A percentile compares a stretch with the other conserved stretches of the same genome.
Conservation (phyloP, 2,797 vertebrate species). For the Mus spretus region DNA sequence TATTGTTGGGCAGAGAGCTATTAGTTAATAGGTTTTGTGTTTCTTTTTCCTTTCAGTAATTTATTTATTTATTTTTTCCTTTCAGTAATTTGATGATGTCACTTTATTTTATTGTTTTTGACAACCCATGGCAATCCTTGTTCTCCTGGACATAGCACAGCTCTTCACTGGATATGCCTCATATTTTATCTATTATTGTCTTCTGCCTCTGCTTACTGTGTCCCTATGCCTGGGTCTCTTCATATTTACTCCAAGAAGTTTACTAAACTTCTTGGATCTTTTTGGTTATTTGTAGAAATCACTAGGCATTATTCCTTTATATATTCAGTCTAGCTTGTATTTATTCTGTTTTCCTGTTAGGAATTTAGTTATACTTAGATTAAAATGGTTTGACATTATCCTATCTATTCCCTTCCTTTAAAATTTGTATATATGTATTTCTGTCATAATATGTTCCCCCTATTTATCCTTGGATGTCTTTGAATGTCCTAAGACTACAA, state of each 20-base stretch:
- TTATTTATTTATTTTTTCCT: background rate
- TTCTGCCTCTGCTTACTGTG: background rate
- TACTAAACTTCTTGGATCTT: constrained; percentile 4
- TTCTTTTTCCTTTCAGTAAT: background rate
- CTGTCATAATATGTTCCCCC: background rate
- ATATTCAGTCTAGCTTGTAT: background rate
- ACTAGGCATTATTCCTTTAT: background rate
- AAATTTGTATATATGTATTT: background rate
- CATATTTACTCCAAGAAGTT: background rate
- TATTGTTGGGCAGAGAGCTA: constrained; percentile 6
- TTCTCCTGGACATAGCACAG: background rate
- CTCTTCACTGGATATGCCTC: background rate
- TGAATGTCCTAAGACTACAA: background rate
- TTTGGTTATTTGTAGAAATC: constrained; percentile 21
- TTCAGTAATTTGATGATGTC: background rate
- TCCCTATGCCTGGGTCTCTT: background rate
- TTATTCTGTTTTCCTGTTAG: background rate
- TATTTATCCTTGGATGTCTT: background rate
- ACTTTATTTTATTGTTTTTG: background rate
- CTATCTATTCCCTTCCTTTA: background rate
- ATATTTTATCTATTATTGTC: background rate
- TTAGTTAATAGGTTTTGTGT: background rate
- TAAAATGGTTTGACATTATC: constrained; percentile 21
- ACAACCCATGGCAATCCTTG: background rate
- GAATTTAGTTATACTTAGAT: constrained; percentile 12